Percentiles rank a stretch among this genome's conserved stretches.
phyloP scores from a whole-genome alignment of 1,140 invertebrate species.

The Drosophila chauvacae region DNA sequence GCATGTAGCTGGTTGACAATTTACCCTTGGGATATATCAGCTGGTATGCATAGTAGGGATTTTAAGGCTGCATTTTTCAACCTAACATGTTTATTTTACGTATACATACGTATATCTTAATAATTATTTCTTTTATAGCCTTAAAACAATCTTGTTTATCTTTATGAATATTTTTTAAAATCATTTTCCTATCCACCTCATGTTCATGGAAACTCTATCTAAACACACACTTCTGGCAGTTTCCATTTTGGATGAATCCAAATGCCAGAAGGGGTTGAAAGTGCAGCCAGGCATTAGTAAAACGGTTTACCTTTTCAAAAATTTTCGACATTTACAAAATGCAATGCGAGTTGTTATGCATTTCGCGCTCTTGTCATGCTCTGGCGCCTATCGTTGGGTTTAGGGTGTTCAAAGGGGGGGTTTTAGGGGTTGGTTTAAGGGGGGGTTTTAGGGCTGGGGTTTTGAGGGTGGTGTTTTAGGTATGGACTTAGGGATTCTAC shows the following conservation, averaged over 20 bases:
- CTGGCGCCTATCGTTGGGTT: slow-evolving; percentile 23
- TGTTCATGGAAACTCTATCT: not conserved
- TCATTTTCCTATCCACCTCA: too few species aligned
- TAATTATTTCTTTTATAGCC: too few species aligned
- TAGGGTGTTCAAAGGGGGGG: not conserved
- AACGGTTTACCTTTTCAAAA: slow-evolving; percentile 48
- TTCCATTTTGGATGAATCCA: slow-evolving; percentile 4
- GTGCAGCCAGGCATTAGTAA: slow-evolving; percentile 33
- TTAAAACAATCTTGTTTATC: too few species aligned
- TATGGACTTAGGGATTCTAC: not conserved
- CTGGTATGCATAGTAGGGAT: not conserved
- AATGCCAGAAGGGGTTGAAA: not conserved
- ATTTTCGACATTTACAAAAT: slow-evolving; percentile 45
- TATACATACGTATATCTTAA: too few species aligned
- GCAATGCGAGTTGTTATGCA: slow-evolving; percentile 47
- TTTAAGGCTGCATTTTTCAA: not conserved
- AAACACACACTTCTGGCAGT: not conserved
- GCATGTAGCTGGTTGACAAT: not conserved
- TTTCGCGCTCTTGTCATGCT: slow-evolving; percentile 54
- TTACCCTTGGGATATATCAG: not conserved
- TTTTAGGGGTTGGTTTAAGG: not conserved
- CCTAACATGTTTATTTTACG: not conserved
- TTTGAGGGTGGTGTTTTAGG: not conserved
- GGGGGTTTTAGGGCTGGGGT: not conserved
- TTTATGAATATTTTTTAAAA: too few species aligned